These are phyloP conservation scores for Dasysyrphus albostriatus DNA, from an alignment of 2,888 invertebrate genomes.

Conservation along the genomic window DNA sequence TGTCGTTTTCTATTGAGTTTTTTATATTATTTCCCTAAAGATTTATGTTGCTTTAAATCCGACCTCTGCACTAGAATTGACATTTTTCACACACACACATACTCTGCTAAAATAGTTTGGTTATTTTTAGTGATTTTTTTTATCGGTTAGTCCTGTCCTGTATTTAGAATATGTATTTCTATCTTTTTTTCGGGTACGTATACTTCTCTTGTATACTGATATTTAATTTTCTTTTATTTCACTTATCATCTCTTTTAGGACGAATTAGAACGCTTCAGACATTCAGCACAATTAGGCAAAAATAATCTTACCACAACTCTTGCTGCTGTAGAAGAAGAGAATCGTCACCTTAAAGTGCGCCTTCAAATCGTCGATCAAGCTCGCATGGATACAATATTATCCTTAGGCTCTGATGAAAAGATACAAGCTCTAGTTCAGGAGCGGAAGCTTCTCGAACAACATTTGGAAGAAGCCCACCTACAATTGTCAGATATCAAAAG, in stretches of 20 bases:
- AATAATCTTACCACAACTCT: constrained; percentile 88
- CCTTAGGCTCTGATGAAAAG: constrained; percentile 84
- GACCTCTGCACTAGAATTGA: too few relatives aligned
- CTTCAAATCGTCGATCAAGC: constrained; percentile 82
- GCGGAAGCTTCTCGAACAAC: constrained; percentile 88
- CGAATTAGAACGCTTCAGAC: constrained; percentile 90
- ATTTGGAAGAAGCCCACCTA: constrained; percentile 92
- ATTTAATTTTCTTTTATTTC: constrained; percentile 3
- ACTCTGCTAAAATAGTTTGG: neutral
- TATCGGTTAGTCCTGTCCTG: constrained; percentile 43
- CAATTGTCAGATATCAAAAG: constrained; percentile 95
- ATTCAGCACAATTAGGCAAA: constrained; percentile 90
- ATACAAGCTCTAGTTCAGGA: constrained; percentile 86
- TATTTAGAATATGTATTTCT: constrained; percentile 48
- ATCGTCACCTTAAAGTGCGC: constrained; percentile 87
- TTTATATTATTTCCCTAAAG: too few relatives aligned
- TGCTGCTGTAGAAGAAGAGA: constrained; percentile 90
- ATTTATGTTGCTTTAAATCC: too few relatives aligned
- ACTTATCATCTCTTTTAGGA: constrained; percentile 85
- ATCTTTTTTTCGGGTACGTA: constrained; percentile 54
- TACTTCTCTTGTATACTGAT: neutral
- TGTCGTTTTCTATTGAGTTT: too few relatives aligned
- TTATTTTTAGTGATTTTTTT: constrained; percentile 47
- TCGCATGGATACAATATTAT: constrained; percentile 80
- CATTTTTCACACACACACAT: neutral